phyloP scores from a whole-genome alignment of 2,888 invertebrate species.

The Halocaridina rubra region DNA sequence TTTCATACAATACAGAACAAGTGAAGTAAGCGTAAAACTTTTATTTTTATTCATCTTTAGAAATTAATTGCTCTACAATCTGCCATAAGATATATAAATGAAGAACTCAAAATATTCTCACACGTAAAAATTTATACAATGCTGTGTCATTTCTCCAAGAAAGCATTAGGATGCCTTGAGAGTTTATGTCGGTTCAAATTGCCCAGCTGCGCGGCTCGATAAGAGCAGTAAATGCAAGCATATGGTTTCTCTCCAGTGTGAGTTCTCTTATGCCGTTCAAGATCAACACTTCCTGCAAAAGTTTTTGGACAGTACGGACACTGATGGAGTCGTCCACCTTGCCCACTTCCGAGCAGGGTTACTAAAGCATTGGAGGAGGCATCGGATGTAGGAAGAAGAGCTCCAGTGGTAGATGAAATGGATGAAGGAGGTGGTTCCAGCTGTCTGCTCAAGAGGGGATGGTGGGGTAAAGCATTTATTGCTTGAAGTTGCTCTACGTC shows the following conservation, averaged over 20 bases:
- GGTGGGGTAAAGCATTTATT: background rate
- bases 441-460: background rate
- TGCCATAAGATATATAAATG: too few relatives aligned
- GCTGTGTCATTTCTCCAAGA: background rate
- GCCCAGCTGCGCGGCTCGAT: slow-evolving; percentile 48
- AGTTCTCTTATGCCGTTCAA: slow-evolving; percentile 51
- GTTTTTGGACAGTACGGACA: slow-evolving; percentile 54
- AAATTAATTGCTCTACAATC: too few relatives aligned
- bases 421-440: background rate
- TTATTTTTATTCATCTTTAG: too few relatives aligned
- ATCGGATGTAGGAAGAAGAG: too few relatives aligned
- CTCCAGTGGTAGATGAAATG: too few relatives aligned
- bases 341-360: too few relatives aligned
- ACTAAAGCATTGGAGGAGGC: too few relatives aligned
- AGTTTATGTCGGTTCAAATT: slow-evolving; percentile 53
- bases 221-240: slow-evolving; percentile 45
- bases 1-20: too few relatives aligned
- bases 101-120: too few relatives aligned
- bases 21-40: too few relatives aligned
- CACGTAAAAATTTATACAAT: background rate
- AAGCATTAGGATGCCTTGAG: slow-evolving; percentile 34
- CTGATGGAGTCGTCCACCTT: slow-evolving; percentile 27
- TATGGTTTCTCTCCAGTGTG: slow-evolving; percentile 51
- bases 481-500: background rate
- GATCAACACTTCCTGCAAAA: slow-evolving; percentile 53